Conservation (phyloP, 2,797 vertebrate species). For the Anguilla anguilla region DNA sequence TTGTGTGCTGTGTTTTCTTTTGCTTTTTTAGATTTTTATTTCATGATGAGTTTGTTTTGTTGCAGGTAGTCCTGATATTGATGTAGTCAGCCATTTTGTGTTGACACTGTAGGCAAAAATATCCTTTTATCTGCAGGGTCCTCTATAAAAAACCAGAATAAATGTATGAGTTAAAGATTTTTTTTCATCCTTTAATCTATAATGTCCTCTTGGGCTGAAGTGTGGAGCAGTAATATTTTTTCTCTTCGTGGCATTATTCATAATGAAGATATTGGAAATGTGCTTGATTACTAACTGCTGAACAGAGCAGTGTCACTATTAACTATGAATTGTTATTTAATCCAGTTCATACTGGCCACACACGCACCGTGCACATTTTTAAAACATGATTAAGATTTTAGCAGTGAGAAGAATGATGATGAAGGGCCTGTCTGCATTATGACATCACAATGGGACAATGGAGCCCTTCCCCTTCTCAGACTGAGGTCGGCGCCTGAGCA, state of each 20-base stretch:
- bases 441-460: background rate
- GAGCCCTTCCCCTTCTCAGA: background rate
- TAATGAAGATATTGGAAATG: slow-evolving; percentile 18
- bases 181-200: slow-evolving; percentile 59
- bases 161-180: slow-evolving; percentile 69
- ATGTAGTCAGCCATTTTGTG: slow-evolving; percentile 71
- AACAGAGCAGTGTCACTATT: background rate
- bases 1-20: background rate
- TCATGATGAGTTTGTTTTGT: slow-evolving; percentile 50
- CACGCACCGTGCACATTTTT: background rate
- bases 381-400: background rate
- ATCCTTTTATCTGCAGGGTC: slow-evolving; percentile 64
- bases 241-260: slow-evolving; percentile 10
- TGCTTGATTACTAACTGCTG: background rate
- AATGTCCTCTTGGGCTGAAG: slow-evolving; percentile 44
- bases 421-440: background rate
- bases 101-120: slow-evolving; percentile 67
- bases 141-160: slow-evolving; percentile 66
- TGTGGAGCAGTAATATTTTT: background rate
- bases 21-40: slow-evolving; percentile 8
- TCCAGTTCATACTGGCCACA: background rate
- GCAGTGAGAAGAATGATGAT: background rate
- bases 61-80: slow-evolving; percentile 55
- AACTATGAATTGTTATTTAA: background rate
- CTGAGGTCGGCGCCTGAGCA: background rate